Evolutionary conservation across 2,888 invertebrate genomes (phyloP), one percentile per base, ranked within the genome.

Genomic region (Graphium colonna): DNA sequence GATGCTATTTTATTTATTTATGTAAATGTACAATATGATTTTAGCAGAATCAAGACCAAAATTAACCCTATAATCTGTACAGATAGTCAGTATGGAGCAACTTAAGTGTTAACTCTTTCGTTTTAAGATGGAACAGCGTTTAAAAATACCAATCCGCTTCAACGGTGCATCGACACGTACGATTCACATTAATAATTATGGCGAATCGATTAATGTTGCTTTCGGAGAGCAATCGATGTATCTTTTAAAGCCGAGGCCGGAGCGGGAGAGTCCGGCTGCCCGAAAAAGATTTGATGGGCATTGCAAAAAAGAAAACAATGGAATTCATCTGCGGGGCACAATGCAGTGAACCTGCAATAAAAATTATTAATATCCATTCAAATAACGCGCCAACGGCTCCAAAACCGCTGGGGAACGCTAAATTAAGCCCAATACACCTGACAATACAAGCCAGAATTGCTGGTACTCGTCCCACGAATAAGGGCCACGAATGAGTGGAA

Each of bases 361-460:
- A 82, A 83, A 86, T 79, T 82, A 82, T 80, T 83, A 86, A 86
- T 86, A 81, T 75, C 77, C 81, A 82, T 84, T 84, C 73, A 81
- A 71, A 73, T 67, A 67, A 71, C 59, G 60, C 60, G 56, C 54
- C 59, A 62, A 61, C 58, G 52, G 47, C 56, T 41, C 48, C 46
- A 44, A 28, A 44, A 48, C 51, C 40, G 15, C 16, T 28, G 33
- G 5, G 41, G 17, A 38, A 52, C 54, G 57, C 67, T 60, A 79
- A 79, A 78, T 63, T 80, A 74, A 63, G 70, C 81, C 76, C 69
- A 77, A 1, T 67, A 59, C 63, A 62, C 57, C 65, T 68, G 63
- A 72, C 60, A 73, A 82, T 86, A 83, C 75, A 79, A 76, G 68
- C 75, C 70, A 82, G 76, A 82, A 71, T 84, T 74, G 83, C 71